Base-by-base conservation (phyloP, 2,797 vertebrate genomes). In the Premnoplex brunnescens region DNA sequence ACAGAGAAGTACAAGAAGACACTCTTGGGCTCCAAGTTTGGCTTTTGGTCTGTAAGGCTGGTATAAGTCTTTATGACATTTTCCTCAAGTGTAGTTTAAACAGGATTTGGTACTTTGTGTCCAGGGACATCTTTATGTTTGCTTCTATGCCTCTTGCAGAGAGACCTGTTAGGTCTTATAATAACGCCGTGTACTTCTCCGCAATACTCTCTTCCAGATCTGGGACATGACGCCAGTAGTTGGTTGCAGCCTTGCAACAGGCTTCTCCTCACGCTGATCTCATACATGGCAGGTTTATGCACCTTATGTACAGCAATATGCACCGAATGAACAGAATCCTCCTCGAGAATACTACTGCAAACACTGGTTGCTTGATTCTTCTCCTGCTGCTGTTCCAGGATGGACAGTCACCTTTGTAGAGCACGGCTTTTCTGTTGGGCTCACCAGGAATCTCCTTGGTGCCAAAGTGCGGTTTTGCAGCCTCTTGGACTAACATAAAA, bases 161-260 rank as follows among this genome's bases (percentile, higher is more conserved):
- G 64, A 23, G 13, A 36, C 9, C 13, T 81, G 10, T 66, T 41
- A 16, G 37, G 19, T 72, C 16, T 86, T 71, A 14, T 1, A 46
- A 8, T 67, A 34, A 68, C 54, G 34, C 9, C 52, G 4, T 34
- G 12, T 78, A 66, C 63, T 88, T 85, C 49, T 93, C 37, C 6
- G n/a, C 37, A 14, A 81, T 88, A 26, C 91, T 95, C 91, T 85
- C 79, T 95, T 97, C 30, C 91, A 98, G 99, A 99, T 99, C 94
- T 99, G 99, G 99, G 99, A 99, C 97, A 99, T 99, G 99, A 99
- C 98, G 3, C 99, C 99, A 77, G 98, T 99, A 97, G 98, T 99
- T 96, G 99, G 99, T 96, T 99, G 99, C 98, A 99, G 99, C 97
- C 98, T 99, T 98, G 99, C 99, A 85, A 98, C 99, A 67, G 99